These are phyloP conservation scores for Agrilus biguttatus DNA, from an alignment of 2,888 invertebrate genomes.

Conservation along the genomic window DNA sequence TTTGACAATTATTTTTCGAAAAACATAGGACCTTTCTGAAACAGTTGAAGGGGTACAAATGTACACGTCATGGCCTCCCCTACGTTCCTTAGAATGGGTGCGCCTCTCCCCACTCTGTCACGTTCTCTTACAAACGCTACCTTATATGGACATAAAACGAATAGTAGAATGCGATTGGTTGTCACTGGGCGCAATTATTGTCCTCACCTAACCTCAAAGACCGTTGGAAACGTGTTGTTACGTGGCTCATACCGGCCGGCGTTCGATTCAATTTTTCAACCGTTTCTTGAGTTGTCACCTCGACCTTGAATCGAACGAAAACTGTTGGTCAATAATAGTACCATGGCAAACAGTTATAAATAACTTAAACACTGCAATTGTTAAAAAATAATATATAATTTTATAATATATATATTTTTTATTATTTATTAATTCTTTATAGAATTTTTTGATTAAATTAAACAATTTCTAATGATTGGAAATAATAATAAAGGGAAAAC, in stretches of 20 bases:
- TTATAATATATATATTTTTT: too few relatives aligned
- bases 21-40: constrained; percentile 6
- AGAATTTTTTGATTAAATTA: too few relatives aligned
- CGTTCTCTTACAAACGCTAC: constrained; percentile 51
- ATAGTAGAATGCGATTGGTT: constrained; percentile 51
- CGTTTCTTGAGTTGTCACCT: constrained; percentile 22
- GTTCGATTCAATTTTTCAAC: constrained; percentile 14
- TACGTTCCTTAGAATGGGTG: constrained; percentile 10
- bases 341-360: too few relatives aligned
- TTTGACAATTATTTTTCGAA: neutral
- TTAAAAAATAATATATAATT: too few relatives aligned
- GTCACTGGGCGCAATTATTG: constrained; percentile 20
- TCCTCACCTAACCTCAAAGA: constrained; percentile 26
- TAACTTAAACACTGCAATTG: too few relatives aligned
- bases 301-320: constrained; percentile 20
- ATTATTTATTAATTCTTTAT: too few relatives aligned
- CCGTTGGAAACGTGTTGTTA: constrained; percentile 14
- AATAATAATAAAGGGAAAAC: too few relatives aligned
- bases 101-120: constrained; percentile 16
- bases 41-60: constrained; percentile 6
- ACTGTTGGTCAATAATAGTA: too few relatives aligned
- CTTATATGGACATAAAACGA: constrained; percentile 73
- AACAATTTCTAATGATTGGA: too few relatives aligned
- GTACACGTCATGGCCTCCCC: constrained; percentile 18
- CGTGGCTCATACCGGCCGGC: constrained; percentile 19